A percentile compares a stretch with the other conserved stretches of the same genome.
Conservation (phyloP, 2,797 vertebrate species). For the Protonibea diacanthus region DNA sequence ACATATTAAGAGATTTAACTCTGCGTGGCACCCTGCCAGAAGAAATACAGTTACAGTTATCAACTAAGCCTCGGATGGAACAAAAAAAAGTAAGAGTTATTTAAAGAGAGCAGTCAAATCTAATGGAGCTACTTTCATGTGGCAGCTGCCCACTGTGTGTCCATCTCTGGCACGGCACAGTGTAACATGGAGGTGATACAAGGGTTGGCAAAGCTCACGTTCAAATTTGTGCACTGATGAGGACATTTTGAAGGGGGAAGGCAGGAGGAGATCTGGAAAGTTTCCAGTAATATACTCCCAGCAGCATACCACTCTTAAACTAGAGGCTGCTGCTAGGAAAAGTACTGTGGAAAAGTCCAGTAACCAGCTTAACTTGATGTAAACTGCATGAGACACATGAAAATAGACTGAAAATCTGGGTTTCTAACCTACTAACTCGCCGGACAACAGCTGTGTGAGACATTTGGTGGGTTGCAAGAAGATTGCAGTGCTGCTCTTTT, state of each 20-base stretch:
- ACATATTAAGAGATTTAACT: slow-evolving; percentile 70
- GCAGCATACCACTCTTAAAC: slow-evolving; percentile 31
- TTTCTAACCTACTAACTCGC: slow-evolving; percentile 42
- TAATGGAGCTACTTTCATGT: slow-evolving; percentile 58
- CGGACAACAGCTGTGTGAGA: slow-evolving; percentile 37
- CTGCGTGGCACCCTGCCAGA: slow-evolving; percentile 47
- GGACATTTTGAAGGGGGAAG: slow-evolving; percentile 39
- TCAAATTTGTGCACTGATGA: slow-evolving; percentile 44
- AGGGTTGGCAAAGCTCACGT: slow-evolving; percentile 30
- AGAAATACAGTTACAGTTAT: slow-evolving; percentile 50
- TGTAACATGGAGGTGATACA: slow-evolving; percentile 32
- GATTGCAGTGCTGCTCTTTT: slow-evolving; percentile 16
- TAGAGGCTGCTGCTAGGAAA: slow-evolving; percentile 13
- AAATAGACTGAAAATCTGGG: slow-evolving; percentile 20
- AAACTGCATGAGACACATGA: slow-evolving; percentile 17
- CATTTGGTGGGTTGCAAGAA: slow-evolving; percentile 21
- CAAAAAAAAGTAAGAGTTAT: slow-evolving; percentile 7
- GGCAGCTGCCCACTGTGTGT: slow-evolving; percentile 39
- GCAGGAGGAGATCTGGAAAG: slow-evolving; percentile 54
- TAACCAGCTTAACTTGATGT: slow-evolving; percentile 28
- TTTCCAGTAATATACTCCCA: slow-evolving; percentile 48
- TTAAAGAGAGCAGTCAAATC: slow-evolving; percentile 48
- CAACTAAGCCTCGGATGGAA: not conserved
- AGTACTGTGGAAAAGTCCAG: slow-evolving; percentile 19
- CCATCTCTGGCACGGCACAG: slow-evolving; percentile 22